Conservation (phyloP, 2,888 invertebrate genomes). For the Xestia c-nigrum region DNA sequence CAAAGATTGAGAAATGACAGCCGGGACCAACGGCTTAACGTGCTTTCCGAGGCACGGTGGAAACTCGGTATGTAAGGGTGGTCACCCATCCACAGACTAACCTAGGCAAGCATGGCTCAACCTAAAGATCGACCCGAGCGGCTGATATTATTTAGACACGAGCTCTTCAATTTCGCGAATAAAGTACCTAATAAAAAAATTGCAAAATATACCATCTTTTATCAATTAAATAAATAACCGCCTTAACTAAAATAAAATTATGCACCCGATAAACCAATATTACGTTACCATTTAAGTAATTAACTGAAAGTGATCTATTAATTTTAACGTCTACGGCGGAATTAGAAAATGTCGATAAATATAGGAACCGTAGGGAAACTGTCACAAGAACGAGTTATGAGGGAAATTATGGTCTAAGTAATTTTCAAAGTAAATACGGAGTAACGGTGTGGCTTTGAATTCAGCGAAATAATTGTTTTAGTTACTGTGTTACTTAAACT, state of each 20-base stretch:
- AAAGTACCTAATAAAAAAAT: too few species aligned
- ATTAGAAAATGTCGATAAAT: slow-evolving; percentile 58
- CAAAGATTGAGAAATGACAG: too few species aligned
- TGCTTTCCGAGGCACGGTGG: too few species aligned
- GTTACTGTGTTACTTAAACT: too few species aligned
- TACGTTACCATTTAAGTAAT: slow-evolving; percentile 28
- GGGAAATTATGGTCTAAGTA: slow-evolving; percentile 48
- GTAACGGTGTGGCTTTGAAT: slow-evolving; percentile 9
- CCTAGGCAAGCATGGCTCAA: too few species aligned
- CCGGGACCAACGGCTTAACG: too few species aligned
- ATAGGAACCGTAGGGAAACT: slow-evolving; percentile 48
- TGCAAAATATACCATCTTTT: not conserved
- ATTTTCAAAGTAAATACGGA: slow-evolving; percentile 57
- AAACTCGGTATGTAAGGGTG: too few species aligned
- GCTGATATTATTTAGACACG: too few species aligned
- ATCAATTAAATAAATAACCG: not conserved
- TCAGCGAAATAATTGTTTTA: slow-evolving; percentile 1
- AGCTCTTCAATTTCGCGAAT: too few species aligned
- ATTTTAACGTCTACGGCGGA: slow-evolving; percentile 33
- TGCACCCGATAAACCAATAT: slow-evolving; percentile 23
- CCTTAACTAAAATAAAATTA: slow-evolving; percentile 13
- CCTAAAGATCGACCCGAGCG: too few species aligned
- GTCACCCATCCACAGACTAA: too few species aligned
- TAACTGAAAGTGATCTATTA: slow-evolving; percentile 54
- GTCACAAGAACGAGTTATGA: slow-evolving; percentile 50